These are phyloP conservation scores for Drosophila prolongata DNA, from an alignment of 2,888 invertebrate genomes.

Conservation along the genomic window DNA sequence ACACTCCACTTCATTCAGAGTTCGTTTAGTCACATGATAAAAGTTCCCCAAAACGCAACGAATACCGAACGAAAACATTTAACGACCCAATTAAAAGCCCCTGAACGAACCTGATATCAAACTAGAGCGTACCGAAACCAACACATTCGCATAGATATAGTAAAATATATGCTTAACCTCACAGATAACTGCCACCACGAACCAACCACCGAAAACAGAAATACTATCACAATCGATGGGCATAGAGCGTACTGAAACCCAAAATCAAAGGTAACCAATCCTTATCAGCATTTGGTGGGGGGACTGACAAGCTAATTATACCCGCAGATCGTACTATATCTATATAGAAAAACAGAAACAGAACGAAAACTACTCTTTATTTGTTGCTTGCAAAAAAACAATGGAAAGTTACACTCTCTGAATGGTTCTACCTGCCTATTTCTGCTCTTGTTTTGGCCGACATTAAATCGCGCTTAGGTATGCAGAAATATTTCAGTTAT, in stretches of 20 bases:
- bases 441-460: constrained; percentile 16
- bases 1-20: constrained; percentile 27
- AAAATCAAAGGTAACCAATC: constrained; percentile 76
- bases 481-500: constrained; percentile 64
- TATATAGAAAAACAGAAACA: constrained; percentile 17
- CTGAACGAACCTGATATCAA: constrained; percentile 70
- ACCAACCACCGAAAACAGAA: constrained; percentile 37
- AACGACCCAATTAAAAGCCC: constrained; percentile 79
- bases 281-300: constrained; percentile 51
- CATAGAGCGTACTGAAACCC: constrained; percentile 14
- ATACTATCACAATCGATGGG: constrained; percentile 45
- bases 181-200: constrained; percentile 32
- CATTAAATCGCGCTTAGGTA: constrained; percentile 49
- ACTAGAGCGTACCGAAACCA: constrained; percentile 26
- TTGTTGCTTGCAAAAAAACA: constrained; percentile 18
- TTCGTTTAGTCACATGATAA: constrained; percentile 49
- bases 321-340: constrained; percentile 36
- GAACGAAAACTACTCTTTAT: constrained; percentile 1
- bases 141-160: constrained; percentile 63
- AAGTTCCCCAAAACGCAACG: constrained; percentile 34
- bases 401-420: constrained; percentile 25
- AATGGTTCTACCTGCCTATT: constrained; percentile 10
- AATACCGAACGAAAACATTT: constrained; percentile 52
- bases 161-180: constrained; percentile 61
- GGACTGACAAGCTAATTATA: constrained; percentile 46